A percentile compares a stretch with the other conserved stretches of the same genome.
These are phyloP conservation scores for human (Homo sapiens) DNA, from an alignment of 2,113 vertebrate genomes.

Conservation along the genomic window DNA sequence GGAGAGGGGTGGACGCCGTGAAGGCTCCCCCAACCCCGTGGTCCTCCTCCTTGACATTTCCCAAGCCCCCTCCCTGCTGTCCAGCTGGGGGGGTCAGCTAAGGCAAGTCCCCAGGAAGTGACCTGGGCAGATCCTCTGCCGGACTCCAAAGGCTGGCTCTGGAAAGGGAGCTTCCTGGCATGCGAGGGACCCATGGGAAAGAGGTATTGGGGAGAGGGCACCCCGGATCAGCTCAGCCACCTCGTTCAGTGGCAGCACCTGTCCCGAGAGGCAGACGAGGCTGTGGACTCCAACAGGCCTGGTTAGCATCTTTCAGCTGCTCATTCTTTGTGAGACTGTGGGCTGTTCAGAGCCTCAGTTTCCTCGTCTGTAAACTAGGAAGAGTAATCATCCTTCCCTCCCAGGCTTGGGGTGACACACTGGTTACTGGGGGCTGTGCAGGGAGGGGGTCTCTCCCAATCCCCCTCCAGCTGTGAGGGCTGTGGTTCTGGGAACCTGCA, in stretches of 20 bases:
- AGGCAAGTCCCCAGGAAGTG: neutral
- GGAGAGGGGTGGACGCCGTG: neutral
- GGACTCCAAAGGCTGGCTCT: neutral
- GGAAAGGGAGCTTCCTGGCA: too few relatives aligned
- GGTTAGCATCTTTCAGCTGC: neutral
- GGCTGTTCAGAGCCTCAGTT: rapidly evolving
- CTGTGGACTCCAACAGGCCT: rapidly evolving
- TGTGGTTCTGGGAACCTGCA: neutral
- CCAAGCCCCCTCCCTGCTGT: neutral
- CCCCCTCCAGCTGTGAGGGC: rapidly evolving
- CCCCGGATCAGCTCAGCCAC: neutral
- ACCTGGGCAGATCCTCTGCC: neutral
- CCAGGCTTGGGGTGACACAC: rapidly evolving
- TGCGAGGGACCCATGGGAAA: neutral
- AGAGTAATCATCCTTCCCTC: rapidly evolving
- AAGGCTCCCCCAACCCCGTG: rapidly evolving
- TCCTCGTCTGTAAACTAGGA: neutral
- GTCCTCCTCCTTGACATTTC: neutral
- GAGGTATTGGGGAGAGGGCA: too few relatives aligned
- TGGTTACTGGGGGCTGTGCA: neutral
- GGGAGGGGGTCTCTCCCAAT: neutral
- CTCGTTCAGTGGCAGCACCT: neutral
- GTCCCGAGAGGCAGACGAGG: neutral
- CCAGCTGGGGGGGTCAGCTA: too few relatives aligned
- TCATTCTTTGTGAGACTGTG: rapidly evolving